Evolutionary conservation across 1,140 invertebrate genomes (phyloP).

Genomic region (Colletes latitarsis): DNA sequence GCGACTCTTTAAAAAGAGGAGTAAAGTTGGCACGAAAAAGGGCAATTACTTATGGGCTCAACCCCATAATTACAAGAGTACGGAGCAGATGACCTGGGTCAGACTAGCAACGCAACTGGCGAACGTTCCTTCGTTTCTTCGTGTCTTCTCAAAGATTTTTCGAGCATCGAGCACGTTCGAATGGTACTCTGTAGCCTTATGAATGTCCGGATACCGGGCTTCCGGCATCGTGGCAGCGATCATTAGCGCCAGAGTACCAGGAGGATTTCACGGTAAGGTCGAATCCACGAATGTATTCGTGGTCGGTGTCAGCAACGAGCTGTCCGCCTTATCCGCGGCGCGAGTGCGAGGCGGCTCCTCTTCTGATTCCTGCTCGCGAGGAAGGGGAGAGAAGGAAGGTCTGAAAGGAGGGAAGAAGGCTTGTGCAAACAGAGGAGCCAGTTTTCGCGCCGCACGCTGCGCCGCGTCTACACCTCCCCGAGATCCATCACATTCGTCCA

Average conservation of each 20-base stretch:
- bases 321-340: conserved; percentile 62
- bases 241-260: neutral
- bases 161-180: neutral
- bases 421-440: conserved; percentile 71
- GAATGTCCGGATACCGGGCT: neutral
- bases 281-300: conserved; percentile 15
- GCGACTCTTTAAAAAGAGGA: too few species aligned
- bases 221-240: neutral
- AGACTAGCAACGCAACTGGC: too few species aligned
- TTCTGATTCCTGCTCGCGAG: conserved; percentile 38
- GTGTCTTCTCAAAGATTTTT: neutral
- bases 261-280: neutral
- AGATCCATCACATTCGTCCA: conserved; percentile 66
- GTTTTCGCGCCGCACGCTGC: conserved; percentile 68
- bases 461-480: conserved; percentile 67
- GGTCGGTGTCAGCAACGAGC: conserved; percentile 42
- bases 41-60: too few species aligned
- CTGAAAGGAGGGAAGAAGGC: conserved; percentile 62
- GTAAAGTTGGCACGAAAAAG: too few species aligned
- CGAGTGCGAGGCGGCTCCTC: conserved; percentile 55
- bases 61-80: too few species aligned
- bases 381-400: conserved; percentile 60
- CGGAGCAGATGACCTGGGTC: too few species aligned
- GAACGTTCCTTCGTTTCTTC: too few species aligned
- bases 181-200: too few species aligned